Conservation (phyloP, 2,888 invertebrate species). For the Steromphala cineraria region DNA sequence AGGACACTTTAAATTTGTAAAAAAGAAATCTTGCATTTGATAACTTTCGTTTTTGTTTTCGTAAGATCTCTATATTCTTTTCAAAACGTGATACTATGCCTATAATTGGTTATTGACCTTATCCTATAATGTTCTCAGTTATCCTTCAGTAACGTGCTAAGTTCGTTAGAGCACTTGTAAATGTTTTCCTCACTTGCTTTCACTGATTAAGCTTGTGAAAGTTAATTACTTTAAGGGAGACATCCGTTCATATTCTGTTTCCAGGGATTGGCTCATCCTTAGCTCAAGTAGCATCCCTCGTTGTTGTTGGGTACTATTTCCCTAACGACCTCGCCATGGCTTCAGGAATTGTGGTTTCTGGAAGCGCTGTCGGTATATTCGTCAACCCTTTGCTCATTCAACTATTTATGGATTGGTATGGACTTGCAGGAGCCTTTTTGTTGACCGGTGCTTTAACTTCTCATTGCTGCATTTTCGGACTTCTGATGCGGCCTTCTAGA, state of each 20-base stretch:
- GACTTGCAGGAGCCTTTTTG: constrained; percentile 19
- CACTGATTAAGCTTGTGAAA: too few species aligned
- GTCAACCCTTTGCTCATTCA: constrained; percentile 17
- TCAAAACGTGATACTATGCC: too few species aligned
- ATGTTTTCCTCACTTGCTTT: too few species aligned
- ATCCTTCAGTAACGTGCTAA: too few species aligned
- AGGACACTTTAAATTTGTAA: too few species aligned
- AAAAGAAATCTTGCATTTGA: too few species aligned
- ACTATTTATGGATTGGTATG: constrained; percentile 20
- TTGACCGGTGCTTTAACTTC: constrained; percentile 23
- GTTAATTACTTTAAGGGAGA: too few species aligned
- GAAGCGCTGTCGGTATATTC: constrained; percentile 18
- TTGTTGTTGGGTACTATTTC: constrained; percentile 23
- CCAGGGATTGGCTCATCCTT: constrained; percentile 15
- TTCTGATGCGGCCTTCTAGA: constrained; percentile 21
- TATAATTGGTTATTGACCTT: too few species aligned
- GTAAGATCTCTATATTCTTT: too few species aligned
- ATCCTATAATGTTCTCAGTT: too few species aligned
- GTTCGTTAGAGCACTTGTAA: too few species aligned
- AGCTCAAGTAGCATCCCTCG: not conserved
- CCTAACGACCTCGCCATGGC: constrained; percentile 8
- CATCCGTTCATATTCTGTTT: not conserved
- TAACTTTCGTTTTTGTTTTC: too few species aligned
- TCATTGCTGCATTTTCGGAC: constrained; percentile 6
- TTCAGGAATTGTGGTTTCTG: constrained; percentile 9